Conservation (phyloP, 2,113 vertebrate species). For the Chaetodon trifascialis region DNA sequence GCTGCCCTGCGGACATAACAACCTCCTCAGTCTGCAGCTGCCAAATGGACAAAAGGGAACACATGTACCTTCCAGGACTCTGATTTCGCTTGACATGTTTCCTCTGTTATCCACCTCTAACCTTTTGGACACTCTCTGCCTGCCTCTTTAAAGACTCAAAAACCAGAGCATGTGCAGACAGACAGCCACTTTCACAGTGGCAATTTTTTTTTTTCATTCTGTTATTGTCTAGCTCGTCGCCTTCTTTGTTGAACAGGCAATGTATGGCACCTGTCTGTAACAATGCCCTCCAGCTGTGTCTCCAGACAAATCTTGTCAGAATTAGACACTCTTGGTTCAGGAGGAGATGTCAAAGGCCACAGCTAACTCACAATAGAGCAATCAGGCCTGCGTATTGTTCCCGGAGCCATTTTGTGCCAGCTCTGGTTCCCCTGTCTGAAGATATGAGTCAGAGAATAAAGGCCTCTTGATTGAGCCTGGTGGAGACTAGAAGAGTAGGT, state of each 20-base stretch:
- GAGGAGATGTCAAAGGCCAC: conserved; percentile 78
- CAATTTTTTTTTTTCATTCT: conserved; percentile 20
- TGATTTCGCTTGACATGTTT: conserved; percentile 60
- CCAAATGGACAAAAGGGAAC: conserved; percentile 69
- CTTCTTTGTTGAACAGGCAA: conserved; percentile 57
- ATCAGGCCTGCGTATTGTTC: conserved; percentile 80
- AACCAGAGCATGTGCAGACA: conserved; percentile 54
- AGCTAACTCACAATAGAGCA: conserved; percentile 80
- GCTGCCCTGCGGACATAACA: conserved; percentile 46
- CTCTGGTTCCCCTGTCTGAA: conserved; percentile 69
- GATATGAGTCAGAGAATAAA: conserved; percentile 78
- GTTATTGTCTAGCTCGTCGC: conserved; percentile 48
- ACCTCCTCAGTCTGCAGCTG: conserved; percentile 43
- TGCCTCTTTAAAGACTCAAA: conserved; percentile 47
- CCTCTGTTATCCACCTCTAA: conserved; percentile 69
- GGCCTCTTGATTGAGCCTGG: conserved; percentile 74
- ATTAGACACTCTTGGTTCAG: conserved; percentile 73
- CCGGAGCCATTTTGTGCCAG: conserved; percentile 73
- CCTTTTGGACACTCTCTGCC: conserved; percentile 50
- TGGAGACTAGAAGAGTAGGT: conserved; percentile 51
- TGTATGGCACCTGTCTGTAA: conserved; percentile 71
- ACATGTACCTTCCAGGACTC: conserved; percentile 52
- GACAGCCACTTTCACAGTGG: conserved; percentile 52
- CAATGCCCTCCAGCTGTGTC: conserved; percentile 75
- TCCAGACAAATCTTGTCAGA: conserved; percentile 79